A percentile compares a stretch with the other conserved stretches of the same genome.
phyloP scores from a whole-genome alignment of 2,113 vertebrate species.

The Chaetodon trifascialis region DNA sequence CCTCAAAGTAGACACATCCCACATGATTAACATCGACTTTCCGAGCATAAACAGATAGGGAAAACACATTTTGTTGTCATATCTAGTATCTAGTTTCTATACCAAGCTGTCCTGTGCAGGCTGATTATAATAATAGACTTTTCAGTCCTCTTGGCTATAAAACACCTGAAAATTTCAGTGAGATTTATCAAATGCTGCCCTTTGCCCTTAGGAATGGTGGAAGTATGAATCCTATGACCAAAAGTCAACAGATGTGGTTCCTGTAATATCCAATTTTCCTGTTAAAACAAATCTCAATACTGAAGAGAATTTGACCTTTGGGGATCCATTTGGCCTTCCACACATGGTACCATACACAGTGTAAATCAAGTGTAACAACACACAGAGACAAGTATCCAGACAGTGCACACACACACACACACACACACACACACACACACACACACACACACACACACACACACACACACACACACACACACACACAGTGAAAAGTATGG shows the following conservation, averaged over 20 bases:
- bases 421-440: too few relatives aligned
- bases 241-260: neutral
- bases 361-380: neutral
- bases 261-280: neutral
- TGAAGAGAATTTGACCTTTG: neutral
- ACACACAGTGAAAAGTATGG: neutral
- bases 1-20: too few relatives aligned
- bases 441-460: too few relatives aligned
- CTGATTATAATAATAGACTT: neutral
- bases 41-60: neutral
- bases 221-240: neutral
- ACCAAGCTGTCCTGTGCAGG: neutral
- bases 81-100: neutral
- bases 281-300: slow-evolving; percentile 5
- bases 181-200: neutral
- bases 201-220: neutral
- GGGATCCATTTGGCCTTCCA: neutral
- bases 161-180: neutral
- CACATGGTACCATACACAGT: neutral
- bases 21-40: neutral
- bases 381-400: neutral
- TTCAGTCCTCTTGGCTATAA: neutral
- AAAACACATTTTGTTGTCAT: neutral
- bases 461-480: too few relatives aligned
- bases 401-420: neutral